Evolutionary conservation across 2,113 vertebrate genomes (phyloP).

Genomic region (Salvelinus sp.): DNA sequence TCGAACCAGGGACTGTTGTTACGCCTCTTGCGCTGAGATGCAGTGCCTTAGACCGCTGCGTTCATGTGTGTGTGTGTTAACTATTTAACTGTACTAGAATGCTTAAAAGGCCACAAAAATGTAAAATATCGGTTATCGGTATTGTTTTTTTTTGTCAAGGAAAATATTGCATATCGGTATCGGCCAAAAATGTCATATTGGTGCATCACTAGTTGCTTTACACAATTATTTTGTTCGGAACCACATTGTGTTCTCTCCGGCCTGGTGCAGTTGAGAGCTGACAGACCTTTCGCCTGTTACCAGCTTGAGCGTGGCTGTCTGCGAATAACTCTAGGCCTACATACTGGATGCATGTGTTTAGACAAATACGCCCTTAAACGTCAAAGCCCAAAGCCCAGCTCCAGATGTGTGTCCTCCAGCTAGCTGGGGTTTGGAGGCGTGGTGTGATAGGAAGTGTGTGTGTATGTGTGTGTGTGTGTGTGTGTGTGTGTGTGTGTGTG

Average conservation of each 20-base stretch:
- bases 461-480: background rate
- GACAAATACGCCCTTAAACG: constrained; percentile 27
- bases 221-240: too few relatives aligned
- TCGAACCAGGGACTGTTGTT: too few relatives aligned
- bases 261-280: background rate
- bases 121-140: too few relatives aligned
- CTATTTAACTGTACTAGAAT: too few relatives aligned
- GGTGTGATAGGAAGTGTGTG: background rate
- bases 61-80: too few relatives aligned
- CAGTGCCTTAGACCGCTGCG: too few relatives aligned
- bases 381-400: constrained; percentile 20
- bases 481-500: constrained; percentile 2
- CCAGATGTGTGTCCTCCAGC: constrained; percentile 32
- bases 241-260: background rate
- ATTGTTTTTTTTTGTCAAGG: too few relatives aligned
- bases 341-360: constrained; percentile 33
- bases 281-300: background rate
- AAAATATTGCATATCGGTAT: too few relatives aligned
- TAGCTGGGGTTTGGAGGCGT: constrained; percentile 3
- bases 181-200: too few relatives aligned
- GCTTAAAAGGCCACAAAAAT: too few relatives aligned
- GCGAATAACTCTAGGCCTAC: constrained; percentile 21
- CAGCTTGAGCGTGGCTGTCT: background rate
- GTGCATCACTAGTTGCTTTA: background rate
- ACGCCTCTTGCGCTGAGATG: too few relatives aligned